Evolutionary conservation across 1,140 invertebrate genomes (phyloP).

Genomic region (Platyscapa corneri): DNA sequence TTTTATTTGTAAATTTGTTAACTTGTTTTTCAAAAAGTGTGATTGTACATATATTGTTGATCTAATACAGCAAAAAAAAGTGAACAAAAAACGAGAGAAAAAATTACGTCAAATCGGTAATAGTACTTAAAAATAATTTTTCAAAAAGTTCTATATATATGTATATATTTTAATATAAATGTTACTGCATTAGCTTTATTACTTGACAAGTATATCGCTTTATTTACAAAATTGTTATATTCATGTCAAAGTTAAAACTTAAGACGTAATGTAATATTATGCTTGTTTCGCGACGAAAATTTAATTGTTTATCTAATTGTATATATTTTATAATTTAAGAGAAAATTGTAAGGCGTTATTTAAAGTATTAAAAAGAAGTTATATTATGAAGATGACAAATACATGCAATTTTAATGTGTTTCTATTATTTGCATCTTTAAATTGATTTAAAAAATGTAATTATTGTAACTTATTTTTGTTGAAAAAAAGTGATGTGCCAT

Average conservation of each 20-base stretch:
- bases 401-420: conserved; percentile 14
- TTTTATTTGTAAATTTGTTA: conserved; percentile 18
- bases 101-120: conserved; percentile 29
- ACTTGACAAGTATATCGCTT: conserved; percentile 31
- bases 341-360: conserved; percentile 36
- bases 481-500: conserved; percentile 46
- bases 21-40: neutral
- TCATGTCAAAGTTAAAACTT: conserved; percentile 24
- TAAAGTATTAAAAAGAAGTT: conserved; percentile 47
- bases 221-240: conserved; percentile 27
- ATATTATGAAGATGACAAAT: conserved; percentile 25
- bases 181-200: conserved; percentile 31
- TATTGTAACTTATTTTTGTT: conserved; percentile 31
- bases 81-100: neutral
- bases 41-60: conserved; percentile 32
- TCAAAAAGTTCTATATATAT: conserved; percentile 18
- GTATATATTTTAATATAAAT: neutral
- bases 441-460: conserved; percentile 40
- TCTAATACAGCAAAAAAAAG: conserved; percentile 4
- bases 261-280: conserved; percentile 12
- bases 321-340: conserved; percentile 29
- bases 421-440: conserved; percentile 25
- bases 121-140: conserved; percentile 42
- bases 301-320: conserved; percentile 32
- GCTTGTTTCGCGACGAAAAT: conserved; percentile 18